Conservation (phyloP, 2,888 invertebrate genomes). For the Sminthurides aquaticus region DNA sequence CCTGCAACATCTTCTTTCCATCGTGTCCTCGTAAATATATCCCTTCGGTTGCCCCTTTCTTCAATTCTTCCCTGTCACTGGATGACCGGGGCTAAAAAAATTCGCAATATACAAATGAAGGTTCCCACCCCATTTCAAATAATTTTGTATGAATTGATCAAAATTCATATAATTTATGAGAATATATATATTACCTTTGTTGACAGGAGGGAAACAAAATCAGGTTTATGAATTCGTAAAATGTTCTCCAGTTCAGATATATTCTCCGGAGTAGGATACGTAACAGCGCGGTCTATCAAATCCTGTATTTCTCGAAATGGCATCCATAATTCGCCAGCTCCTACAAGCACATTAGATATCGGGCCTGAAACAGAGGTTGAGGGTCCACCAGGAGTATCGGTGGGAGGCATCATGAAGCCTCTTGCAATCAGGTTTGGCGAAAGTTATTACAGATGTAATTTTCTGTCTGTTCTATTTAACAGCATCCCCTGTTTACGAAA, state of each 20-base stretch:
- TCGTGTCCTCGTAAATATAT: conserved; percentile 66
- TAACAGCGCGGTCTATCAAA: conserved; percentile 46
- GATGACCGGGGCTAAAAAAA: conserved; percentile 55
- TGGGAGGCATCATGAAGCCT: conserved; percentile 13
- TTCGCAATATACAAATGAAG: conserved; percentile 17
- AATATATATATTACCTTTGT: conserved; percentile 64
- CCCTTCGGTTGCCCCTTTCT: conserved; percentile 70
- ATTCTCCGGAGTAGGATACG: conserved; percentile 45
- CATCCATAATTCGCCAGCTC: conserved; percentile 72
- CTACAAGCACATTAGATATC: conserved; percentile 30
- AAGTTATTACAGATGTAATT: too few relatives aligned
- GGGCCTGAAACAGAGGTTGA: conserved; percentile 5
- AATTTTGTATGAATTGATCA: too few relatives aligned
- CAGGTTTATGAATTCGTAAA: conserved; percentile 72
- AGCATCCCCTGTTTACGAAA: too few relatives aligned
- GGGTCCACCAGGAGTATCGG: neutral
- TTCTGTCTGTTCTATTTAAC: too few relatives aligned
- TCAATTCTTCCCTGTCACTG: conserved; percentile 70
- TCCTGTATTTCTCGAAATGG: conserved; percentile 66
- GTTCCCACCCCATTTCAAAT: conserved; percentile 12
- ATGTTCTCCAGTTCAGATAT: conserved; percentile 60
- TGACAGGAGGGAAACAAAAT: conserved; percentile 72
- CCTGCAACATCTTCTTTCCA: conserved; percentile 59
- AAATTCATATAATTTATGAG: neutral
- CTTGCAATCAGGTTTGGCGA: too few relatives aligned